A percentile compares a stretch with the other conserved stretches of the same genome.
phyloP scores from a whole-genome alignment of 23 tunicate species.

The Phallusia fumigata region DNA sequence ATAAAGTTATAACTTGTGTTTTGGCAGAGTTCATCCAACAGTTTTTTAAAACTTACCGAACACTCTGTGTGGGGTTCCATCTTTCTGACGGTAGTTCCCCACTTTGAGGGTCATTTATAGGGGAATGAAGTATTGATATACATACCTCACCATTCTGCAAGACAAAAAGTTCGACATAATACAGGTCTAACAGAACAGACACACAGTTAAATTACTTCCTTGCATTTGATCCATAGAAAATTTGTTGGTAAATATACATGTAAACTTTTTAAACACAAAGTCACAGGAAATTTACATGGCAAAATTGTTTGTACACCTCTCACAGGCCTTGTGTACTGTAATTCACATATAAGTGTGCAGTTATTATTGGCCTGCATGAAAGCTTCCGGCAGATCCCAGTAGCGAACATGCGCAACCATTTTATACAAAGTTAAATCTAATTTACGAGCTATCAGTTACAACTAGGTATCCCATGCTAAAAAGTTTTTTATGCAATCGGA shows the following conservation, averaged over 20 bases:
- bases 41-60: constrained; percentile 45
- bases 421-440: too few species aligned
- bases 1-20: neutral
- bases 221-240: too few species aligned
- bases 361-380: too few species aligned
- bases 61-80: constrained; percentile 99
- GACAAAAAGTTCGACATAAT: neutral
- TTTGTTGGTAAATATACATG: neutral
- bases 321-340: too few species aligned
- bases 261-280: neutral
- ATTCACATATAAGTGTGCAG: too few species aligned
- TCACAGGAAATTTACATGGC: neutral
- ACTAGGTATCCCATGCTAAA: too few species aligned
- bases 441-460: too few species aligned
- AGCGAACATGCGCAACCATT: too few species aligned
- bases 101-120: constrained; percentile 94
- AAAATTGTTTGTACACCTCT: too few species aligned
- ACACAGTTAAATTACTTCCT: neutral
- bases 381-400: too few species aligned
- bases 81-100: constrained; percentile 97
- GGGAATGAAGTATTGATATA: constrained; percentile 97
- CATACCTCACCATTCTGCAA: constrained; percentile 94
- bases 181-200: neutral
- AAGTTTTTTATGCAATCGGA: too few species aligned
- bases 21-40: neutral